Evolutionary conservation across 2,113 vertebrate species (phyloP), one percentile per base, ranked within the genome.

Genomic region (Orycteropus afer): DNA sequence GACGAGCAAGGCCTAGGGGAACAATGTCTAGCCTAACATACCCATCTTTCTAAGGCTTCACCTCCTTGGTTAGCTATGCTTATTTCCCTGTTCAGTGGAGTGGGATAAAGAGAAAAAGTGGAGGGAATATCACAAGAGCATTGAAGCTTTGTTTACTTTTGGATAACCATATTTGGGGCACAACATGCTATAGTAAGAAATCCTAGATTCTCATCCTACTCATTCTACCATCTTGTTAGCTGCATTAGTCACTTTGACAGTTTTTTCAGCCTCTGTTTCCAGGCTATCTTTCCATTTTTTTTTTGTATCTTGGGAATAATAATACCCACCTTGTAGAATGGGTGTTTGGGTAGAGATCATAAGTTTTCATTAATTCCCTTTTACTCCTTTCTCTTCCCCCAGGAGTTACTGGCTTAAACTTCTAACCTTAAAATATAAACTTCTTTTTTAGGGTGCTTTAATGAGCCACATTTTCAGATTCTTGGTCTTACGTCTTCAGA

Each of bases 231-330:
- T 61, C 55, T 85, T 78, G 5, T n/a, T 59, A 49, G 20, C 71
- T 81, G 49, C 42, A 4, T 45, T 89, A 73, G 49, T 83, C 73
- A 81, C 55, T 80, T 29, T 73, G 86, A 78, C 74, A 55, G 0
- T 40, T 67, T 76, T 29, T 85, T 85, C 49, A 89, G 15, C 61
- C 29, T 67, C 73, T 82, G 59, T 57, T 78, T 53, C 95, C 73
- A 45, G 63, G 65, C 42, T 85, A 40, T 45, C 65, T 95, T 93
- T 94, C 73, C 42, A 40, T 94, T 53, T 85, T 96, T 94, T 53
- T 85, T 96, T 77, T 89, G 55, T 69, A 83, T 32, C 20, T 7
- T 77, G 40, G 37, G 27, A 53, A 59, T 79, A 53, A 80, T 61
- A 71, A 67, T 85, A 40, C 40, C 63, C n/a, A 32, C 57, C 57